These are phyloP conservation scores for Nemotelus pantherinus DNA, from an alignment of 2,888 invertebrate genomes.

Conservation along the genomic window DNA sequence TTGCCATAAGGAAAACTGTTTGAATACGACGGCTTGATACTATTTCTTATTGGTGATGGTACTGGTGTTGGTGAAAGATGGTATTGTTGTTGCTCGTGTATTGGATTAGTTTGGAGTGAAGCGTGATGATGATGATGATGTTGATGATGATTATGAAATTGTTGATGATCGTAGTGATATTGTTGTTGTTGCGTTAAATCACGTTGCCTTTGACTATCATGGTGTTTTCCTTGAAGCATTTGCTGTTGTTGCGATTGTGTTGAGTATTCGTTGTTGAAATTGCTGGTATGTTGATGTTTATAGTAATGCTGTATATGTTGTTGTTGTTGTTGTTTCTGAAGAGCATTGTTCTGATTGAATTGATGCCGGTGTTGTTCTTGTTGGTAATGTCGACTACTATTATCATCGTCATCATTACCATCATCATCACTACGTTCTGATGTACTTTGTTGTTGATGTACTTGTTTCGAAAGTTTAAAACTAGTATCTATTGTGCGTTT, in stretches of 20 bases:
- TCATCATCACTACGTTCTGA: neutral
- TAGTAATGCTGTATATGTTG: slow-evolving; percentile 22
- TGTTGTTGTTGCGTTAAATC: slow-evolving; percentile 8
- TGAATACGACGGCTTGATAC: neutral
- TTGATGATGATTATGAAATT: slow-evolving; percentile 8
- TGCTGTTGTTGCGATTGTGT: slow-evolving; percentile 9
- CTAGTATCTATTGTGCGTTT: slow-evolving; percentile 40
- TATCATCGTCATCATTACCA: slow-evolving; percentile 5
- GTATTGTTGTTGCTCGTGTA: neutral
- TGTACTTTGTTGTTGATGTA: neutral
- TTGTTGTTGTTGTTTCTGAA: slow-evolving; percentile 36
- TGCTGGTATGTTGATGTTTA: slow-evolving; percentile 14
- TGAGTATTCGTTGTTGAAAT: neutral
- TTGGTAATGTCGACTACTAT: neutral
- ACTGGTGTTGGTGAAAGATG: slow-evolving; percentile 3
- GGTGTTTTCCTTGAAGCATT: neutral
- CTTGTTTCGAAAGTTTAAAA: slow-evolving; percentile 16
- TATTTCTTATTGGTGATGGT: neutral
- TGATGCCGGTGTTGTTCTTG: slow-evolving; percentile 6
- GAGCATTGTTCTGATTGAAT: slow-evolving; percentile 20
- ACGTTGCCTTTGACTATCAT: neutral
- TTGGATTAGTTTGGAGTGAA: neutral
- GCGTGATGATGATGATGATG: slow-evolving; percentile 9
- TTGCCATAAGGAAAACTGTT: slow-evolving; percentile 20
- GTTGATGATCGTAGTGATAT: slow-evolving; percentile 13